phyloP scores from a whole-genome alignment of 2,797 vertebrate genomes.

The Australoheros facetus region DNA sequence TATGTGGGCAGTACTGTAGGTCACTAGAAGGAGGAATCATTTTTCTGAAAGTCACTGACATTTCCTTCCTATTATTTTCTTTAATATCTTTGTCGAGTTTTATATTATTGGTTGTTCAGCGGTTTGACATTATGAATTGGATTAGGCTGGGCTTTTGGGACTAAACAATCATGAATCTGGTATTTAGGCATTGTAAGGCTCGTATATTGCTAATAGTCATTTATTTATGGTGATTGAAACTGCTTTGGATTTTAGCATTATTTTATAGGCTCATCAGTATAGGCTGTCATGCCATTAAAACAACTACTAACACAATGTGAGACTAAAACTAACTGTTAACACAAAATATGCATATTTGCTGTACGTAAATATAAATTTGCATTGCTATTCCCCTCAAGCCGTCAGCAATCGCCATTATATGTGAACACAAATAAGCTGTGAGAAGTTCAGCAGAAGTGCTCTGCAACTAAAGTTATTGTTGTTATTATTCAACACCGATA shows the following conservation, averaged over 20 bases:
- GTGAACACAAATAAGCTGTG: conserved; percentile 30
- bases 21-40: background rate
- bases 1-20: rapidly evolving
- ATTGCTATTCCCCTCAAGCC: background rate
- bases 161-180: background rate
- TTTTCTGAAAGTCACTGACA: background rate
- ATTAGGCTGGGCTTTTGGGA: background rate
- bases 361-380: background rate
- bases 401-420: background rate
- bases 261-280: background rate
- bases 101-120: background rate
- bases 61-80: background rate
- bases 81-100: background rate
- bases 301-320: background rate
- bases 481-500: conserved; percentile 55
- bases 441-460: conserved; percentile 40
- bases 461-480: conserved; percentile 46
- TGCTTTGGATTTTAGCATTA: background rate
- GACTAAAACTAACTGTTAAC: background rate
- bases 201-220: too few species aligned
- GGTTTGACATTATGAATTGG: background rate
- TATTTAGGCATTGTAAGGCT: background rate
- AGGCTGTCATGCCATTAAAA: background rate
- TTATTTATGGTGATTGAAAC: background rate
- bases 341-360: background rate